These are phyloP conservation scores for Chelon auratus DNA, from an alignment of 2,797 vertebrate species.

Conservation along the genomic window DNA sequence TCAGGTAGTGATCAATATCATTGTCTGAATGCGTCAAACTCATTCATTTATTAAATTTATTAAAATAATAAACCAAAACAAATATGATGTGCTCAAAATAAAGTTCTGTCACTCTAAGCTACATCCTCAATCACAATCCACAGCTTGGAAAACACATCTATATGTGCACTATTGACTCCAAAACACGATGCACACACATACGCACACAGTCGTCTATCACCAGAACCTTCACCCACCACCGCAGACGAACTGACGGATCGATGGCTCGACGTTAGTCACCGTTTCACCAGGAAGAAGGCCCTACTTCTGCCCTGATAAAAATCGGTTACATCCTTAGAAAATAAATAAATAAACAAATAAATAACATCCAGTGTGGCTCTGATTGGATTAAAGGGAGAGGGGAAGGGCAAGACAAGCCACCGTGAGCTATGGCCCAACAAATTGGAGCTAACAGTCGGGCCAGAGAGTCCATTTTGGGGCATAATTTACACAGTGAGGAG, in stretches of 20 bases:
- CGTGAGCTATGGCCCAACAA: slow-evolving; percentile 79
- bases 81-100: background rate
- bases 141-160: slow-evolving; percentile 6
- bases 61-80: slow-evolving; percentile 13
- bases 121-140: background rate
- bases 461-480: slow-evolving; percentile 82
- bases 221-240: slow-evolving; percentile 70
- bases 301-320: slow-evolving; percentile 80
- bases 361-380: slow-evolving; percentile 82
- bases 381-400: slow-evolving; percentile 83
- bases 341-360: slow-evolving; percentile 88
- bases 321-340: slow-evolving; percentile 82
- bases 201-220: slow-evolving; percentile 63
- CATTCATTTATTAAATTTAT: background rate
- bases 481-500: slow-evolving; percentile 84
- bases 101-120: background rate
- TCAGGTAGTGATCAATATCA: background rate
- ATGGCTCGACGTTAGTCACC: slow-evolving; percentile 82
- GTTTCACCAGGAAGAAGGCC: slow-evolving; percentile 81
- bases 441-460: slow-evolving; percentile 82
- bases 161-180: slow-evolving; percentile 44
- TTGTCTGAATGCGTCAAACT: background rate
- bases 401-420: slow-evolving; percentile 72
- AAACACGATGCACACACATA: slow-evolving; percentile 26
- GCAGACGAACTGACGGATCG: slow-evolving; percentile 77